Conservation (phyloP, 2,888 invertebrate species). For the Auanema sp. region DNA sequence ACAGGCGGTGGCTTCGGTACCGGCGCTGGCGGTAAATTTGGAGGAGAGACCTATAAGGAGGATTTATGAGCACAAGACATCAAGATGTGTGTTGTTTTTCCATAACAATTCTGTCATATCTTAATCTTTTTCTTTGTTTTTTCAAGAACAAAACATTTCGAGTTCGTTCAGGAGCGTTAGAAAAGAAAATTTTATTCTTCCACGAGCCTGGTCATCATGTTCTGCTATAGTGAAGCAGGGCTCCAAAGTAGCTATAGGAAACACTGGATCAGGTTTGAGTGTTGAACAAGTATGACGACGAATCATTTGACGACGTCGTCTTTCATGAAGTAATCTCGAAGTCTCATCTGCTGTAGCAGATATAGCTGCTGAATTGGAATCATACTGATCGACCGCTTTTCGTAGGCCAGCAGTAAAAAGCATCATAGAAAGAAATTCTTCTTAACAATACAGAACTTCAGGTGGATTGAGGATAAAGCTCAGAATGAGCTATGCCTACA, state of each 20-base stretch:
- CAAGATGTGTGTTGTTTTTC: conserved; percentile 63
- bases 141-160: too few relatives aligned
- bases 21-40: too few relatives aligned
- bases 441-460: neutral
- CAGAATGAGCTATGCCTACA: neutral
- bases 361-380: conserved; percentile 25
- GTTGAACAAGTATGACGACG: conserved; percentile 45
- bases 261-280: conserved; percentile 22
- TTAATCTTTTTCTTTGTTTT: neutral
- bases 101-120: neutral
- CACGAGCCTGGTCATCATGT: neutral
- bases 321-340: conserved; percentile 37
- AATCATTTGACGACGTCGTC: conserved; percentile 43
- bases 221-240: conserved; percentile 4
- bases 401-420: conserved; percentile 60
- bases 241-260: conserved; percentile 9
- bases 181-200: neutral
- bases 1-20: neutral
- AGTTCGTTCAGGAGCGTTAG: too few relatives aligned
- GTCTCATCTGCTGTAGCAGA: conserved; percentile 41
- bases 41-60: too few relatives aligned
- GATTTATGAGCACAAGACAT: too few relatives aligned
- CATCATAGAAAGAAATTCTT: conserved; percentile 33
- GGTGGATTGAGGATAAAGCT: neutral
- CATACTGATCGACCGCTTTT: conserved; percentile 54